Base-by-base conservation (phyloP, 1,140 invertebrate species). In the Ostrea denselamellosa region DNA sequence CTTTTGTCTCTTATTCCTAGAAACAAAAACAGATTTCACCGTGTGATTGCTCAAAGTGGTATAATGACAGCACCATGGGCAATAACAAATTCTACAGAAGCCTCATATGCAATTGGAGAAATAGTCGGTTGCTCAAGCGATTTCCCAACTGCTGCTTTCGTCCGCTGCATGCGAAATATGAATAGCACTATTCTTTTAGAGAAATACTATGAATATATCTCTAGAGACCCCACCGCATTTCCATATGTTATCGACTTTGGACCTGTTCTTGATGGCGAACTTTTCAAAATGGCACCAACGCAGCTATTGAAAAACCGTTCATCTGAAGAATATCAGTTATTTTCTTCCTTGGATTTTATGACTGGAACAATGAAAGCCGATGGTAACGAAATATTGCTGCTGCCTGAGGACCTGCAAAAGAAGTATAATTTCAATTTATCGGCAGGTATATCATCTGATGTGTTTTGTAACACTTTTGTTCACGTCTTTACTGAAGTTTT, bases 1-100 rank as follows among this genome's bases (percentile, higher is more conserved):
- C 85, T 93, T 58, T 91, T 92, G 52, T 82, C 91, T 53, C n/a
- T 94, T 10, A 92, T 91, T 12, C 90, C 91, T 5, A 62, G 56
- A 52, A 85, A 86, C n/a, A 28, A 56, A 44, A 5, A 44, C 34
- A 44, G 34, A 44, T 44, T 44, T 44, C 34, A 44, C 5, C 34
- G 34, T 2, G 90, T 85, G 8, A 90, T 92, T 14, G 68, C 87
- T 19, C 87, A 91, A 68, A 92, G 91, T 85, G 91, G 91, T n/a
- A 81, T 65, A 44, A 65, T n/a, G 10, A 51, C n/a, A 8, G 7
- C 22, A 12, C 28, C 34, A 25, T 25, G n/a, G 44, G 53, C 65
- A 34, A 8, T 83, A 4, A 51, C n/a, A 51, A 83, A 34, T 10
- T 14, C 44, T 8, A 53, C 14, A 56, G 34, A 19, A 51, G 25